Conservation (phyloP, 2,113 vertebrate species). For the Neopipo cinnamomea region DNA sequence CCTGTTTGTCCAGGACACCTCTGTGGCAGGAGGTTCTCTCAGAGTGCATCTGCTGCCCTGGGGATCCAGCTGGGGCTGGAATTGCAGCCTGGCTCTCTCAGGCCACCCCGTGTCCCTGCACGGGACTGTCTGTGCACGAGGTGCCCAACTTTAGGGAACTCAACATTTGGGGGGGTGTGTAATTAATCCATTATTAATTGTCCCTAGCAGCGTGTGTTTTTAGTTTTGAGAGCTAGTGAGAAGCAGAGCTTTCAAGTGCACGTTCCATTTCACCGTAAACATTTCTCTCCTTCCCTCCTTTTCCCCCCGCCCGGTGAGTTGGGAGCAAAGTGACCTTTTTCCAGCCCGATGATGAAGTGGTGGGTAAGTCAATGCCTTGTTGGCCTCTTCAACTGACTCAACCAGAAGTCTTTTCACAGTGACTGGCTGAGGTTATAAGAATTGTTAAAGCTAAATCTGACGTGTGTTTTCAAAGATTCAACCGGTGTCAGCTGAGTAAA, state of each 20-base stretch:
- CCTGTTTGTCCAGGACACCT: neutral
- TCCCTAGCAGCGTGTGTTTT: neutral
- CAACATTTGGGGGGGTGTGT: neutral
- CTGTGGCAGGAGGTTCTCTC: neutral
- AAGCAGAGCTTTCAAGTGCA: neutral
- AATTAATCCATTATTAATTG: neutral
- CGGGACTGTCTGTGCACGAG: neutral
- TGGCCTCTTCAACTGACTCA: neutral
- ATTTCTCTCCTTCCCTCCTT: neutral
- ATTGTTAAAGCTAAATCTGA: neutral
- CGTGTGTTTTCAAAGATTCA: neutral
- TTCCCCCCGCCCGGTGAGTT: conserved; percentile 71
- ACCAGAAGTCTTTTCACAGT: neutral
- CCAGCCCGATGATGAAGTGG: conserved; percentile 90
- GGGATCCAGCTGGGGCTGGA: neutral
- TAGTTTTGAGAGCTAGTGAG: neutral
- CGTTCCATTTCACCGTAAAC: neutral
- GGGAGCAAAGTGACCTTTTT: conserved; percentile 91
- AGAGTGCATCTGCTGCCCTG: neutral
- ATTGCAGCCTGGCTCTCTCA: neutral
- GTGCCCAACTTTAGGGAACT: neutral
- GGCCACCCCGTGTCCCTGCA: neutral
- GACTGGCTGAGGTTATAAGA: neutral
- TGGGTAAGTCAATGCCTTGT: conserved; percentile 78
- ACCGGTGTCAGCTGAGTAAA: neutral